Conservation (phyloP, 2,797 vertebrate genomes). For the Avahi laniger region DNA sequence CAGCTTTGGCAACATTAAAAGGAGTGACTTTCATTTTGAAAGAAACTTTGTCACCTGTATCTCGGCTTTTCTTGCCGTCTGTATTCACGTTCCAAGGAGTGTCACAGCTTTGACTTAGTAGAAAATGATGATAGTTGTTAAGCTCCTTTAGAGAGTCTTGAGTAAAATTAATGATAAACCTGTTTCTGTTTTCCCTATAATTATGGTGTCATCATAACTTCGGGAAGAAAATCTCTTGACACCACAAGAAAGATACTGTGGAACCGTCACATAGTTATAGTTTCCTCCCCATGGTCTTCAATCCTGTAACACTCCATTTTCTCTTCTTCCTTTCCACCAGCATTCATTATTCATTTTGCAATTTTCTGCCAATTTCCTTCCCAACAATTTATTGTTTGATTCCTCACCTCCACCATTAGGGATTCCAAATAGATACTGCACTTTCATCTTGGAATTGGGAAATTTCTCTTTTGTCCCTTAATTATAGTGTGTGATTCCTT, state of each 20-base stretch:
- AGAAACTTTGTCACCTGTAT: not conserved
- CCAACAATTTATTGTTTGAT: not conserved
- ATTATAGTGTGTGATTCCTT: not conserved
- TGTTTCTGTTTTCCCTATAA: conserved; percentile 9
- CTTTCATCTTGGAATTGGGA: not conserved
- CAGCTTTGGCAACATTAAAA: not conserved
- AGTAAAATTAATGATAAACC: not conserved
- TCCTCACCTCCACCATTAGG: not conserved
- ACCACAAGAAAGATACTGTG: not conserved
- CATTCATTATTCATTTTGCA: conserved; percentile 3
- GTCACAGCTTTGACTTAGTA: not conserved
- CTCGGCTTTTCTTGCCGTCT: not conserved
- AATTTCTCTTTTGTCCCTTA: not conserved
- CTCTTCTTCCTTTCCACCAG: not conserved
- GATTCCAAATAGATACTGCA: not conserved
- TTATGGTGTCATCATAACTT: not conserved
- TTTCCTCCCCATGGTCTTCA: not conserved
- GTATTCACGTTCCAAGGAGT: not conserved
- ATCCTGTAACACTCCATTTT: not conserved
- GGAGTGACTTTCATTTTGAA: not conserved
- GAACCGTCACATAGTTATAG: not conserved
- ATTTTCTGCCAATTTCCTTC: conserved; percentile 12
- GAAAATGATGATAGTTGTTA: not conserved
- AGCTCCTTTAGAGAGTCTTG: not conserved
- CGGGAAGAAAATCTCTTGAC: not conserved